Conservation (phyloP, 2,113 vertebrate genomes). For the Microcebus ravelobensis region DNA sequence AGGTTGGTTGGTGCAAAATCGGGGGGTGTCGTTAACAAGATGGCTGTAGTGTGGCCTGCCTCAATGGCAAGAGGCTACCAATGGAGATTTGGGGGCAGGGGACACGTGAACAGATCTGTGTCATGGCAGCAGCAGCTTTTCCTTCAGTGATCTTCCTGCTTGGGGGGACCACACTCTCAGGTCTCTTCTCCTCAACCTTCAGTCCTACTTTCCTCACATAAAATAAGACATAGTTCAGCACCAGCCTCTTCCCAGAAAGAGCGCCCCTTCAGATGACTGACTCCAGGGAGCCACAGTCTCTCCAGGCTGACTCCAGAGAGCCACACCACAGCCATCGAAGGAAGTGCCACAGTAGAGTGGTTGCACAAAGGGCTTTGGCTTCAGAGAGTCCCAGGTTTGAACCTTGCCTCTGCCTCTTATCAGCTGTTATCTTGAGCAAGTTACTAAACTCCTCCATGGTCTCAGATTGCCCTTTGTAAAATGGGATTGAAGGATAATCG, state of each 20-base stretch:
- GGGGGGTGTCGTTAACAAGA: not conserved
- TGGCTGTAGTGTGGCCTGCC: not conserved
- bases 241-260: not conserved
- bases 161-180: no score
- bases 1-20: not conserved
- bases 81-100: not conserved
- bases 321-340: not conserved
- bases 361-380: not conserved
- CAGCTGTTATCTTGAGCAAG: conserved; percentile 8
- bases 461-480: not conserved
- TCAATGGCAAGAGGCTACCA: not conserved
- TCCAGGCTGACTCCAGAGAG: rapidly evolving
- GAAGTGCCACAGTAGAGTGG: rapidly evolving
- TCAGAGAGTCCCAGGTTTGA: not conserved
- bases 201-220: not conserved
- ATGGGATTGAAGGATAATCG: not conserved
- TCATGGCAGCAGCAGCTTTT: no score
- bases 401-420: not conserved
- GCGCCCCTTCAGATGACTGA: rapidly evolving
- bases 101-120: not conserved
- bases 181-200: not conserved
- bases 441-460: not conserved
- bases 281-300: not conserved
- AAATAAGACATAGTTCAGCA: not conserved
- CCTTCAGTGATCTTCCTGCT: not conserved